phyloP scores from a whole-genome alignment of 2,113 vertebrate species.

The Syrrhaptes paradoxus region DNA sequence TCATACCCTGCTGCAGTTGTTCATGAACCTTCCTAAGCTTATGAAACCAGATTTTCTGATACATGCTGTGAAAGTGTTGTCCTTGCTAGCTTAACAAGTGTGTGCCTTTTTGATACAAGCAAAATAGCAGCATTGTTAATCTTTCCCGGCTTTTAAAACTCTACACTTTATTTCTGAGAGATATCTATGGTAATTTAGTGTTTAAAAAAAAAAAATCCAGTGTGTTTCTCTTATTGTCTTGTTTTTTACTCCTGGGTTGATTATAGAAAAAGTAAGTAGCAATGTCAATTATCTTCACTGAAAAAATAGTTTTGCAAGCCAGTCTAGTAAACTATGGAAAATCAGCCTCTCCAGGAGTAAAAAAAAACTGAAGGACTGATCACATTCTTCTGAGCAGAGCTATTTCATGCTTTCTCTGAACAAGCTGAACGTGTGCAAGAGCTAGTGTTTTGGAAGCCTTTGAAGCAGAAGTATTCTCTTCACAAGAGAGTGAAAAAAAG shows the following conservation, averaged over 20 bases:
- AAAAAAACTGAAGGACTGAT: background rate
- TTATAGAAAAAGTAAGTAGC: background rate
- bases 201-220: background rate
- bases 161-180: background rate
- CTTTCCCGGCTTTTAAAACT: background rate
- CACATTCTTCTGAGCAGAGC: background rate
- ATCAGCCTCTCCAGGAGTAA: background rate
- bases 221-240: background rate
- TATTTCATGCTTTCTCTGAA: background rate
- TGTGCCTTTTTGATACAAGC: background rate
- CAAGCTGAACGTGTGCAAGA: background rate
- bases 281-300: background rate
- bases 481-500: background rate
- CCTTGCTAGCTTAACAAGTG: background rate
- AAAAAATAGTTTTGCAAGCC: background rate
- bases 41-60: background rate
- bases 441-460: background rate
- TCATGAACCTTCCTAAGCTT: background rate
- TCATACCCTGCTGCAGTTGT: background rate
- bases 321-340: background rate
- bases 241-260: background rate
- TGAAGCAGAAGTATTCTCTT: background rate
- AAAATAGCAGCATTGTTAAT: background rate
- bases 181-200: background rate
- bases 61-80: background rate